These are phyloP conservation scores for Anagyrus pseudococci DNA, from an alignment of 2,888 invertebrate genomes.

Conservation along the genomic window DNA sequence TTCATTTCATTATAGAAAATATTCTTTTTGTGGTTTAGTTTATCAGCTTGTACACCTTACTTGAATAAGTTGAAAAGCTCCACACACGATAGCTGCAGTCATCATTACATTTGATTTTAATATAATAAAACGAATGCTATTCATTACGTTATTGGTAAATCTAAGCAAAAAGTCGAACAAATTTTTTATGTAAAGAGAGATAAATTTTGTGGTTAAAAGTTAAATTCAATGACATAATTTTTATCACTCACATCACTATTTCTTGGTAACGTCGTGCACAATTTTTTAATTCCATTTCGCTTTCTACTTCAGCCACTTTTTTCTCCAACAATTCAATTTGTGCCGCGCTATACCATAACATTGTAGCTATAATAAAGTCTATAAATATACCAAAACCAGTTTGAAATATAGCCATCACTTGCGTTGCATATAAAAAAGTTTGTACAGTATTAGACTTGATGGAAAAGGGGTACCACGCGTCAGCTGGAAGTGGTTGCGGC, in stretches of 20 bases:
- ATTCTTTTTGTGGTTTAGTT: neutral
- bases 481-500: constrained; percentile 46
- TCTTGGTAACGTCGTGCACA: constrained; percentile 46
- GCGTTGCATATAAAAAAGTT: constrained; percentile 44
- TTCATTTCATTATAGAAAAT: too few relatives aligned
- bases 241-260: constrained; percentile 43
- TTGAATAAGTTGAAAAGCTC: constrained; percentile 47
- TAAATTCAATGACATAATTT: neutral
- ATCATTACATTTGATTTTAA: constrained; percentile 50
- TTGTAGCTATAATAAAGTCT: constrained; percentile 45
- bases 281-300: constrained; percentile 31
- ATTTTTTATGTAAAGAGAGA: too few relatives aligned
- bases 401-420: constrained; percentile 45
- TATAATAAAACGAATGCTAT: constrained; percentile 44
- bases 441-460: constrained; percentile 37
- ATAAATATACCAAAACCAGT: constrained; percentile 42
- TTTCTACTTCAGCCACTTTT: constrained; percentile 34
- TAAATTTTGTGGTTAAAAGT: too few relatives aligned
- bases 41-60: too few relatives aligned
- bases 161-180: too few relatives aligned
- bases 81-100: constrained; percentile 46
- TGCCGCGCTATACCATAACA: constrained; percentile 48
- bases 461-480: constrained; percentile 51
- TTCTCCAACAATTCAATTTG: constrained; percentile 46
- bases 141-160: constrained; percentile 42